Evolutionary conservation across 2,797 vertebrate genomes (phyloP), one percentile per base, ranked within the genome.

Genomic region (Phylloscopus collybita): DNA sequence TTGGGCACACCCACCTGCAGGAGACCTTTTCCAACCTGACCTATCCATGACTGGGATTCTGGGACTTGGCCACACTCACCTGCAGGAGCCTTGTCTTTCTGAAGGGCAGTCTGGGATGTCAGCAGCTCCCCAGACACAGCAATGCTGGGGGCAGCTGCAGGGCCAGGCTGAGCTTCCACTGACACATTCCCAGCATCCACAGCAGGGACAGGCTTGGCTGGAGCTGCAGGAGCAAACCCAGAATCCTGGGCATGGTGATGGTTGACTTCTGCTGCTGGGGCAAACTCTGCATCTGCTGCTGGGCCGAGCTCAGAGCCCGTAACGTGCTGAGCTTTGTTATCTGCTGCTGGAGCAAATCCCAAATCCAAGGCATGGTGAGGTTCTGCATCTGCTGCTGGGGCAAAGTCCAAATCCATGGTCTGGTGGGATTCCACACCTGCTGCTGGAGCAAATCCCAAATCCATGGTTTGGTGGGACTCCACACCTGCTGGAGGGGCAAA

Each of bases 1-100:
- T 26, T 3, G 30, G 59, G 80, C 30, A 59, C 66, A 34, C 91
- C 85, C 94, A 97, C 97, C 96, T 92, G 94, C 59, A 19, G 75
- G 25, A 32, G n/a, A 38, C 9, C 38, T 38, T 38, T 11, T 38
- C 38, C 38, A 38, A 38, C 38, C 38, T 38, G 38, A 38, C 8
- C 38, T 38, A 38, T 38, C 38, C 38, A 38, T 38, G 62, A 1
- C 8, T 60, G 10, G 19, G 11, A 27, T 3, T 47, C 19, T 19
- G 59, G 76, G 30, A 36, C 6, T 26, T 3, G 30, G 59, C 73
- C 30, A 59, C 66, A 34, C 92, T 87, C 94, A 97, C 97, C 96
- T 92, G 94, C 59, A 19, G 75, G 25, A 32, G n/a, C 1, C 32
- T 44, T 50, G 42, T 87, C 73, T 2, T 57, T 88, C 62, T 82